Evolutionary conservation across 2,113 vertebrate genomes (phyloP), one percentile per base, ranked within the genome.

Genomic region (Pandion haliaetus): DNA sequence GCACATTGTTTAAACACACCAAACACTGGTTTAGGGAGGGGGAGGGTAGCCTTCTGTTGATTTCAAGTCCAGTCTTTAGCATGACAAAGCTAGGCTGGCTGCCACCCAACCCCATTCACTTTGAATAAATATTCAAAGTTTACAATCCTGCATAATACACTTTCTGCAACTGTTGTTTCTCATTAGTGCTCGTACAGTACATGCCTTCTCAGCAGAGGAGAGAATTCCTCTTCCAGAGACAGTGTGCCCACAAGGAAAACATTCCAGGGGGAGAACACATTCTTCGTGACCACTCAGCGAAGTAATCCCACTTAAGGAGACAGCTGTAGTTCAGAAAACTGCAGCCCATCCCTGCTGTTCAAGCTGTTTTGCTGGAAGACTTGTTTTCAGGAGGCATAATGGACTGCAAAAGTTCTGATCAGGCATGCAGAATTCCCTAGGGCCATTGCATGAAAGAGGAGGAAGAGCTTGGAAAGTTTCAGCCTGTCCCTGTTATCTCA

Each of bases 281-380:
- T 98, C 97, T 97, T 97, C 2, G 52, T 97, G 96, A 97, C 95
- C 97, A 97, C 95, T 97, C 95, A 96, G 87, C 83, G 95, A 76
- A 92, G 86, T 95, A 97, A 94, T 95, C 95, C 90, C 80, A 85
- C 83, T 93, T 89, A 97, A 96, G 88, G 77, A 90, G 93, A 95
- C 92, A 97, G 90, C 88, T 91, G 85, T 86, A 94, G 92, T 71
- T 96, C 83, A 85, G 86, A 84, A 79, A 94, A 94, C 91, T 94
- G 82, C 79, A 90, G 87, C 74, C 92, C 72, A 92, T 97, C 96
- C 95, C 95, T 83, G 95, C 93, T 87, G 90, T 90, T 97, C 81
- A 91, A 91, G 73, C 86, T 83, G 88, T 91, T 97, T 96, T 97
- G 90, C 82, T 94, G 89, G 70, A 93, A 93, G 89, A 88, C 78